Percentiles rank a stretch among this genome's conserved stretches.
These are phyloP conservation scores for Gorsachius goisagi DNA, from an alignment of 2,113 vertebrate species.

Conservation along the genomic window DNA sequence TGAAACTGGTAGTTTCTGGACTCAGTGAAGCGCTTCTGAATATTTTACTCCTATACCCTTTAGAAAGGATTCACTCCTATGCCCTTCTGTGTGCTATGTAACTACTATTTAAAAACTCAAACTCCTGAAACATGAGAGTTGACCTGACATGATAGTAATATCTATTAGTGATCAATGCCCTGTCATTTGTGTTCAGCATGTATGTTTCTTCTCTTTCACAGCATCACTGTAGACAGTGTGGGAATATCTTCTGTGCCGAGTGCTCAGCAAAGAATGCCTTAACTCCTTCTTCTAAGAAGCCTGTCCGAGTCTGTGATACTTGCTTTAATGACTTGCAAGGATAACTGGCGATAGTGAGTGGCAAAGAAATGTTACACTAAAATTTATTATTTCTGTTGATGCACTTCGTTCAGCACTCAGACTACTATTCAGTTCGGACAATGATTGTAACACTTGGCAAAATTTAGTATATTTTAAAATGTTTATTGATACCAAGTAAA, in stretches of 20 bases:
- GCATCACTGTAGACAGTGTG: slow-evolving; percentile 98
- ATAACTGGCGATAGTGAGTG: slow-evolving; percentile 66
- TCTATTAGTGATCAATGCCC: not conserved
- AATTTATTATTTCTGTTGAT: slow-evolving; percentile 77
- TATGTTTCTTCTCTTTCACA: slow-evolving; percentile 68
- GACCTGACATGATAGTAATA: not conserved
- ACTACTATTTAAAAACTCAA: not conserved
- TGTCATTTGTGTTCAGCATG: not conserved
- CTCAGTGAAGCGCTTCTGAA: not conserved
- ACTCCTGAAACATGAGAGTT: not conserved
- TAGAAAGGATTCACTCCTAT: not conserved
- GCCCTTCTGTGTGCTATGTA: not conserved
- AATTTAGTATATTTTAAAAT: slow-evolving; percentile 75
- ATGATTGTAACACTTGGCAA: slow-evolving; percentile 76
- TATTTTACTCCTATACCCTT: not conserved
- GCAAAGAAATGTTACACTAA: slow-evolving; percentile 61
- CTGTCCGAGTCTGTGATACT: slow-evolving; percentile 92
- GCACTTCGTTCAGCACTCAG: slow-evolving; percentile 78
- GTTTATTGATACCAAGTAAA: slow-evolving; percentile 75
- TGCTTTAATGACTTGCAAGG: slow-evolving; percentile 95
- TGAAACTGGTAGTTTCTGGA: not conserved
- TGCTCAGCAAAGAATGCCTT: slow-evolving; percentile 92
- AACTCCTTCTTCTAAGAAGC: slow-evolving; percentile 97
- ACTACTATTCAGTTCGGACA: slow-evolving; percentile 76
- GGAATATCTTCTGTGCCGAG: slow-evolving; percentile 97